Evolutionary conservation across 2,797 vertebrate genomes (phyloP).

Genomic region (Anolis apletophallus): DNA sequence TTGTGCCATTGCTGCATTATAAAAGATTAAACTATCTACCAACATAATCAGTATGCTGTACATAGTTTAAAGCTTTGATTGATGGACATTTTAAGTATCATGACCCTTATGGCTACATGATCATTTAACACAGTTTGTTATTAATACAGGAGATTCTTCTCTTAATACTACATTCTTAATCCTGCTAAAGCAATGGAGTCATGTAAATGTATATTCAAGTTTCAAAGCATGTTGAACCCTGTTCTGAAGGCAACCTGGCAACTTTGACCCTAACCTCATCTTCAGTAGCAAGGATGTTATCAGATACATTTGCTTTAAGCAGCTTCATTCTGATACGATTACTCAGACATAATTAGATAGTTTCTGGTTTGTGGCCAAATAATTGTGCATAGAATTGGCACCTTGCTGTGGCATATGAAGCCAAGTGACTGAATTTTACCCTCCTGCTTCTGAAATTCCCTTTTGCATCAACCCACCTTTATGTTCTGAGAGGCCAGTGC

Average conservation of each 20-base stretch:
- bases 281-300: neutral
- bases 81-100: neutral
- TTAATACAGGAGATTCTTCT: neutral
- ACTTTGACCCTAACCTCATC: neutral
- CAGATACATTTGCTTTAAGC: neutral
- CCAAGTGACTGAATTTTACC: neutral
- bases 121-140: neutral
- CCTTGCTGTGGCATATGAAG: neutral
- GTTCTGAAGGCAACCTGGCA: neutral
- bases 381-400: neutral
- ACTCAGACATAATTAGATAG: neutral
- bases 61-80: neutral
- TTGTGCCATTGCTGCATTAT: neutral
- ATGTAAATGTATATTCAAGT: neutral
- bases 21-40: neutral
- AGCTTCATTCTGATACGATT: neutral
- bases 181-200: neutral
- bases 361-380: neutral
- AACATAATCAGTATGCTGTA: neutral
- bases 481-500: neutral
- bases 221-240: neutral
- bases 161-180: neutral
- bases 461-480: neutral
- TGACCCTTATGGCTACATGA: neutral
- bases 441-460: neutral